Evolutionary conservation across 2,113 vertebrate species (phyloP).

Genomic region (Orthonyx spaldingii): DNA sequence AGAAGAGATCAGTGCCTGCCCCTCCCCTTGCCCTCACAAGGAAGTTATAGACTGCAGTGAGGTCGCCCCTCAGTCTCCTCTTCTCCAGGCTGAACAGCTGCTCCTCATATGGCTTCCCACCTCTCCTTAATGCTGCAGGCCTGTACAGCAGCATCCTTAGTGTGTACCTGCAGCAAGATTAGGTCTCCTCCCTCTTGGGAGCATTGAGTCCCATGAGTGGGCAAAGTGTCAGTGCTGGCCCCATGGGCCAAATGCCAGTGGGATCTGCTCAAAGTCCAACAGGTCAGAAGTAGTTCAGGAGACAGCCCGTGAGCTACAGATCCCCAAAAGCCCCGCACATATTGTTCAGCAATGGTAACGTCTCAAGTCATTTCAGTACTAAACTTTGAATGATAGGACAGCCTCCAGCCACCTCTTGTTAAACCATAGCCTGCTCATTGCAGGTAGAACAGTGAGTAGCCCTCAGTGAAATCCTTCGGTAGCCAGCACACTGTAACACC

Average conservation of each 20-base stretch:
- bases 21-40: not conserved
- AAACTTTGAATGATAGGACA: not conserved
- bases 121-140: not conserved
- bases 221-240: not conserved
- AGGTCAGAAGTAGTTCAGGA: not conserved
- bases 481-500: not conserved
- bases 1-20: not conserved
- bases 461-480: not conserved
- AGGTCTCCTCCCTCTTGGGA: not conserved
- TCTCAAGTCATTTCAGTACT: not conserved
- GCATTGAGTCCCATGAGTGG: not conserved
- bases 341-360: not conserved
- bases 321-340: not conserved
- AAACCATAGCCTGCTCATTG: not conserved
- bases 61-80: not conserved
- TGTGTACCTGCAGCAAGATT: not conserved
- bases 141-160: not conserved
- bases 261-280: not conserved
- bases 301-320: not conserved
- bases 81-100: not conserved
- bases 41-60: not conserved
- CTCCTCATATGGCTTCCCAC: not conserved
- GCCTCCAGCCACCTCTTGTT: not conserved
- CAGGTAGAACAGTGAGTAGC: not conserved
- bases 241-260: rapidly evolving